Evolutionary conservation across 2,113 vertebrate genomes (phyloP), one percentile per base, ranked within the genome.

Genomic region (Oceanites oceanicus): DNA sequence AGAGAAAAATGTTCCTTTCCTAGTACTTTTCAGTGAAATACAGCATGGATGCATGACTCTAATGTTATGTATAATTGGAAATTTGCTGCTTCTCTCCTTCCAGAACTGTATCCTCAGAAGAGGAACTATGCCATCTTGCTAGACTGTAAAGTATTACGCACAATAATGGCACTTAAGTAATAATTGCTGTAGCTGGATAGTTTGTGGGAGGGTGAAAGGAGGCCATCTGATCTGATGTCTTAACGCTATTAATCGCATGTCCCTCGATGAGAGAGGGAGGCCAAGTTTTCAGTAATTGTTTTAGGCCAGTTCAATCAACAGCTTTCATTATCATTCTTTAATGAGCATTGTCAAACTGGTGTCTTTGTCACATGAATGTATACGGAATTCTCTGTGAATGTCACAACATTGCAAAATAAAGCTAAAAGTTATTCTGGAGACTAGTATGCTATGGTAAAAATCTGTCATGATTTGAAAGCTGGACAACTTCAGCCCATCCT

Each of bases 381-480:
- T 2, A 11, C 4, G 2, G 70, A 88, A 83, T 96, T 92, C 42
- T 92, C 65, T 55, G n/a, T 68, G 61, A 89, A 91, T 52, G 34
- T 67, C 73, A 92, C 73, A 88, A 70, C 30, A 58, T 3, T 38
- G 63, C 78, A 85, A 73, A 97, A 96, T 97, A 97, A 97, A 95
- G 44, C n/a, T 68, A 58, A 79, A 89, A 55, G 61, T 25, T 62
- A 66, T 21, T 67, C 76, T 88, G 58, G 45, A 81, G 61, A 49
- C 29, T 30, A 32, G 22, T 27, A 30, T n/a, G 29, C 55, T 66
- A 15, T 20, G 45, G 78, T 86, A 29, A 86, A 68, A 79, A 7
- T 47, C n/a, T 47, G 29, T 58, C 49, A n/a, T 2, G 9, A 30
- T 68, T 90, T 58, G 62, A 79, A 75, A 72, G 40, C 38, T 34